Evolutionary conservation across 1,140 invertebrate species (phyloP), one percentile per base, ranked within the genome.

Genomic region (Tenebrio molitor): DNA sequence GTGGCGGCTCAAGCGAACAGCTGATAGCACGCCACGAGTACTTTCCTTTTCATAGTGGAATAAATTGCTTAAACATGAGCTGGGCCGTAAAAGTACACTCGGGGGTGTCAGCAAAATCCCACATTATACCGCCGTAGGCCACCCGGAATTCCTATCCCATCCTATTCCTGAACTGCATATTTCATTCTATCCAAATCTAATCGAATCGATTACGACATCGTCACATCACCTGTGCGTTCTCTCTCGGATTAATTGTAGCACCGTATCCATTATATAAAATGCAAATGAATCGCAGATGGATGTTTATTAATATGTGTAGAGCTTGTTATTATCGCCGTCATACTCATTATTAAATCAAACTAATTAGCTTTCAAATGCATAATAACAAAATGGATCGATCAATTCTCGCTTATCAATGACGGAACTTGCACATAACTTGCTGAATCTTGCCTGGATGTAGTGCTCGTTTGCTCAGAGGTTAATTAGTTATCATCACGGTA

Each of bases 31-130:
- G 44, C 39, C 33, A 39, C 46, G 39, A 36, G 66, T 66, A 79
- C 77, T 79, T 76, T 79, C 76, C 53, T 74, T 79, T 77, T 79
- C 77, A 72, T 79, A 73, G 72, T 69, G 71, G 77, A 74, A 79
- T 79, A 79, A 79, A 79, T 79, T 79, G 76, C 74, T 77, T 77
- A 79, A 79, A 79, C 77, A 79, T 79, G 77, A 79, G 75, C 73
- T 75, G 77, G 58, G 77, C 76, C 74, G 73, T 75, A 74, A 74
- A 77, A 79, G 69, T 79, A 75, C 76, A 79, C 77, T 77, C 77
- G 74, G 72, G 77, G 77, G 77, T 76, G 74, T 74, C 66, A 72
- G 76, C 71, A 71, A 74, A 78, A 76, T 77, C 77, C 77, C 77
- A 76, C 68, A 76, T 76, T 76, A 74, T 70, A 58, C 72, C 69